Evolutionary conservation across 1,140 invertebrate species (phyloP), one percentile per base, ranked within the genome.

Genomic region (Anoplolepis gracilipes): DNA sequence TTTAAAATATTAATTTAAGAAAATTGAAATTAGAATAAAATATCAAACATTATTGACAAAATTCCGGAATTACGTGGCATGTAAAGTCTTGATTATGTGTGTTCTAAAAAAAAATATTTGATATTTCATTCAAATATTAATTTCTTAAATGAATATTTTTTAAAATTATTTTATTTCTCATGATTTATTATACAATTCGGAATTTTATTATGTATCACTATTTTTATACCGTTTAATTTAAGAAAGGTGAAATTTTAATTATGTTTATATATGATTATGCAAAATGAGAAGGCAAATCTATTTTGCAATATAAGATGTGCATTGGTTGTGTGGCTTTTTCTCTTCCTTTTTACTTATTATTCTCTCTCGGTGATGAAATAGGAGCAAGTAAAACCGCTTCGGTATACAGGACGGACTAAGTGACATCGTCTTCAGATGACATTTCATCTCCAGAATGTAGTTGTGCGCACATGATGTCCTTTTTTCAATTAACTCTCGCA

Each of bases 351-450:
- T 16, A 22, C 36, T 11, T 55, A 33, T 81, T 33, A 72, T 59
- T 57, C 8, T 25, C 53, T 59, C 55, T 73, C 69, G 25, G 19
- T 36, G 19, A 70, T 73, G 67, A 82, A 46, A 61, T 36, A 77
- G 25, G 46, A 75, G 86, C 81, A 62, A 61, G 33, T 59, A 81
- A 85, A n/a, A 81, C 22, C 55, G 46, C 30, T 59, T 30, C 16
- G 19, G n/a, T 72, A 62, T 69, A 85, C 42, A 59, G 33, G 53
- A 53, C 73, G 86, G 36, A 75, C 46, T 62, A 25, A 64, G 46
- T 46, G 65, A 81, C 84, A 81, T 39, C 76, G 53, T 70, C n/a
- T 67, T 79, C n/a, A 36, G 65, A 33, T 73, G 67, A 59, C 55
- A 73, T 59, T 77, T 84, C 30, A 75, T 62, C 59, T 77, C 33